These are phyloP conservation scores for Anhinga rufa DNA, from an alignment of 2,113 vertebrate genomes.

Conservation along the genomic window DNA sequence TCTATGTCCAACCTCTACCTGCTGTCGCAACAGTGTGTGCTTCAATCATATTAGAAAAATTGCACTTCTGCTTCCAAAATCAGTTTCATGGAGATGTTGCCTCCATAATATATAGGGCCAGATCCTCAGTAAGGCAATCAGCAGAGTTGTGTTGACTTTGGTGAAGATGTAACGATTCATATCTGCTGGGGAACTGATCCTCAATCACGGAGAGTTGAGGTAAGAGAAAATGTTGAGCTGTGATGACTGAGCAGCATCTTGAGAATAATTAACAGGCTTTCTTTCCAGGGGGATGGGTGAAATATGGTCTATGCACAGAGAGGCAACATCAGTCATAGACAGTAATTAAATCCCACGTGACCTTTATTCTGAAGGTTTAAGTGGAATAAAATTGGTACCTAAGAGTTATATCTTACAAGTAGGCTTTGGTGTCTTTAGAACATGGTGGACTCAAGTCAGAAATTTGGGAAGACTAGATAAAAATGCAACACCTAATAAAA, in stretches of 20 bases:
- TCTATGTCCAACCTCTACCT: conserved; percentile 6
- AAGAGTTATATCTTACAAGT: neutral
- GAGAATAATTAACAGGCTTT: neutral
- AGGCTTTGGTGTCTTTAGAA: neutral
- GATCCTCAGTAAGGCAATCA: conserved; percentile 24
- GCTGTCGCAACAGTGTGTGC: neutral
- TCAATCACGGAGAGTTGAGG: neutral
- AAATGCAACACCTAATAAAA: neutral
- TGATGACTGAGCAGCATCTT: conserved; percentile 26
- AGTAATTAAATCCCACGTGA: neutral
- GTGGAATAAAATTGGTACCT: neutral
- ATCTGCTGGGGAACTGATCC: neutral
- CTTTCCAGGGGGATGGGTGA: neutral
- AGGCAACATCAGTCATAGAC: neutral
- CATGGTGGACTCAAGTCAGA: neutral
- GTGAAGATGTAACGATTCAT: conserved; percentile 17
- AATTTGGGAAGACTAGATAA: neutral
- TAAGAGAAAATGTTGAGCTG: neutral
- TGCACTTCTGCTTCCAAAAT: conserved; percentile 43
- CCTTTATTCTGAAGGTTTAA: neutral
- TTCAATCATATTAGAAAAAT: conserved; percentile 46
- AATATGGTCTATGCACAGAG: neutral
- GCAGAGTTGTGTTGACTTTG: conserved; percentile 15
- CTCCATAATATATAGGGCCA: neutral
- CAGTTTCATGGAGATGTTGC: conserved; percentile 31